phyloP scores from a whole-genome alignment of 1,140 invertebrate species.

The Drosophila tsacasi region DNA sequence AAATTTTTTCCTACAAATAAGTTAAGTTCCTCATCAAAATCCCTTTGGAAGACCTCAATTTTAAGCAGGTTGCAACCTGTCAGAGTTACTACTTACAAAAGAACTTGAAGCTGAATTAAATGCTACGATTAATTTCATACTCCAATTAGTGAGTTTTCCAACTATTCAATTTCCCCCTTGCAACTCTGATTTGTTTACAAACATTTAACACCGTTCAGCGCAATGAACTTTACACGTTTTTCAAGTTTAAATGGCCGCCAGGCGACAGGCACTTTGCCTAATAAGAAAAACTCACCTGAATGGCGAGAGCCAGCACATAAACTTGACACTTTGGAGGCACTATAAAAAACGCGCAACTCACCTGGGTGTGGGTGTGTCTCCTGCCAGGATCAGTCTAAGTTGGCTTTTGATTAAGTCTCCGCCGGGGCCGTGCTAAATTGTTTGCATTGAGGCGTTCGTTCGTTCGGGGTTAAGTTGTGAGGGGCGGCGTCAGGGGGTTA shows the following conservation, averaged over 20 bases:
- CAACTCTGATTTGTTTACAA: slow-evolving; percentile 45
- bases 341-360: slow-evolving; percentile 26
- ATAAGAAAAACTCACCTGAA: slow-evolving; percentile 62
- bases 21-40: not conserved
- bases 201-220: slow-evolving; percentile 61
- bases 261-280: slow-evolving; percentile 63
- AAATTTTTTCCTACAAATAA: not conserved
- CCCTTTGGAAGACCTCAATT: not conserved
- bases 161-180: slow-evolving; percentile 15
- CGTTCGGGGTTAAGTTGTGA: slow-evolving; percentile 23
- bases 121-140: too few species aligned
- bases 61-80: not conserved
- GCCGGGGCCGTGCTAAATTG: slow-evolving; percentile 75
- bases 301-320: slow-evolving; percentile 20
- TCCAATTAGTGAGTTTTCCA: not conserved
- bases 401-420: slow-evolving; percentile 79
- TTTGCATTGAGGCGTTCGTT: slow-evolving; percentile 70
- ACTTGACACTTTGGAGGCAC: slow-evolving; percentile 61
- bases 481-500: slow-evolving; percentile 1
- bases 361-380: not conserved
- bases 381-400: slow-evolving; percentile 39
- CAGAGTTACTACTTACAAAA: not conserved
- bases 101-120: not conserved
- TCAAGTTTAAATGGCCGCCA: slow-evolving; percentile 75
- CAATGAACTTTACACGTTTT: slow-evolving; percentile 76